Conservation (phyloP, 2,888 invertebrate genomes). For the Epinotia ramella region DNA sequence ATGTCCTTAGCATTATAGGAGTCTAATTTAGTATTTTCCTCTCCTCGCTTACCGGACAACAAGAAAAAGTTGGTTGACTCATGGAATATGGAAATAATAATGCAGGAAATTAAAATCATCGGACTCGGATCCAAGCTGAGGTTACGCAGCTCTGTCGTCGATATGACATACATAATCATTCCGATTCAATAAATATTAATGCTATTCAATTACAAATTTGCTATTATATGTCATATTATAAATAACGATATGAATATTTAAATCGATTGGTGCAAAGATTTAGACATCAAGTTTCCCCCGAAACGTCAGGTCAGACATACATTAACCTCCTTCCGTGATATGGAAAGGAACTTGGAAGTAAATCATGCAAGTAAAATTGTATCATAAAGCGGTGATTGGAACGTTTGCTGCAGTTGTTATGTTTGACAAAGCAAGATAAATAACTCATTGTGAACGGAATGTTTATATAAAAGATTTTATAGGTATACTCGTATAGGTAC, state of each 20-base stretch:
- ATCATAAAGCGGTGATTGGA: not conserved
- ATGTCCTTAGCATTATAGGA: no score
- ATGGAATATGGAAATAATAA: not conserved
- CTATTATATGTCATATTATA: constrained; percentile 11
- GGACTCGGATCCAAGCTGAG: not conserved
- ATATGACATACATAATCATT: constrained; percentile 14
- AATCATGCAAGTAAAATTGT: constrained; percentile 43
- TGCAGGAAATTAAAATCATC: not conserved
- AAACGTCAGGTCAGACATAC: constrained; percentile 10
- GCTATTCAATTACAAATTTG: constrained; percentile 19
- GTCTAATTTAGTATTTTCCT: no score
- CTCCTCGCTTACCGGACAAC: no score
- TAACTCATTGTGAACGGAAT: no score
- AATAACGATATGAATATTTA: constrained; percentile 32
- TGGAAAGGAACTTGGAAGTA: constrained; percentile 8
- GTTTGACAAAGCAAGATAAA: not conserved
- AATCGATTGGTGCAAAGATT: constrained; percentile 2
- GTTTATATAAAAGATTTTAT: no score
- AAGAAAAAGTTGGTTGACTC: no score
- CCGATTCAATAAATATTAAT: constrained; percentile 20
- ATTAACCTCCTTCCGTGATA: constrained; percentile 40
- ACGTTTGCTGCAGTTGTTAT: not conserved
- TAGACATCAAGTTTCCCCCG: constrained; percentile 3
- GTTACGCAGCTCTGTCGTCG: not conserved
- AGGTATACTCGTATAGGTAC: no score